Evolutionary conservation across 1,140 invertebrate genomes (phyloP), one percentile per base, ranked within the genome.

Genomic region (Lordiphosa stackelbergi): DNA sequence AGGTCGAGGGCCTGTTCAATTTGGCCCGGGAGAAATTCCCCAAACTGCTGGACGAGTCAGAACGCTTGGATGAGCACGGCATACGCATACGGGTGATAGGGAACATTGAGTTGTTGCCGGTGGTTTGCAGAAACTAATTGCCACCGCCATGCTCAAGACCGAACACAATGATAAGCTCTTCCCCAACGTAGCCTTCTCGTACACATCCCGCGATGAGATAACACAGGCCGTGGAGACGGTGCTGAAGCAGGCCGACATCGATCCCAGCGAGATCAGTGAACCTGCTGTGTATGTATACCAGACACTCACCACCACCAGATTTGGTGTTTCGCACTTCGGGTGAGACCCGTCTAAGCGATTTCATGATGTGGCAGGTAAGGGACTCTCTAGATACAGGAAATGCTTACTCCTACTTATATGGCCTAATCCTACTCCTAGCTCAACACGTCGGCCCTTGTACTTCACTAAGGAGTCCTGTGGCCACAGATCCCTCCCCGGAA

Each of bases 311-410:
- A 10, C 90, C 93, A 65, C 94, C 96, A 19, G 97, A 99, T 88
- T 88, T 99, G 53, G 88, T 99, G 5, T 93, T 99, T 31, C 90
- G 98, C 72, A 99, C 98, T 10, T 99, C 98, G 1, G 98, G 98
- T 13, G 98, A 99, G 91, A 92, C 94, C 3, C 90, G 98, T 68
- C 90, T 99, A 1, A 98, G 97, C 85, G 98, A 99, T 89, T 99
- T 99, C 87, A 90, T 99, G 59, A 88, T 99, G 52, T 99, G 97
- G 97, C 98, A 99, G 92, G 95, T 95, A 46, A 45, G 3, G 1
- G 9, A 53, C n/a, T 5, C 1, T 2, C n/a, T 6, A 16, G 6
- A 12, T 1, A 2, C 8, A 4, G 11, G 9, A 24, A 9, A 35
- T 12, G 6, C 8, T 2, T 19, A 5, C 24, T 9, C 34, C 28